Evolutionary conservation across 2,888 invertebrate genomes (phyloP).

Genomic region (Limnephilus lunatus): DNA sequence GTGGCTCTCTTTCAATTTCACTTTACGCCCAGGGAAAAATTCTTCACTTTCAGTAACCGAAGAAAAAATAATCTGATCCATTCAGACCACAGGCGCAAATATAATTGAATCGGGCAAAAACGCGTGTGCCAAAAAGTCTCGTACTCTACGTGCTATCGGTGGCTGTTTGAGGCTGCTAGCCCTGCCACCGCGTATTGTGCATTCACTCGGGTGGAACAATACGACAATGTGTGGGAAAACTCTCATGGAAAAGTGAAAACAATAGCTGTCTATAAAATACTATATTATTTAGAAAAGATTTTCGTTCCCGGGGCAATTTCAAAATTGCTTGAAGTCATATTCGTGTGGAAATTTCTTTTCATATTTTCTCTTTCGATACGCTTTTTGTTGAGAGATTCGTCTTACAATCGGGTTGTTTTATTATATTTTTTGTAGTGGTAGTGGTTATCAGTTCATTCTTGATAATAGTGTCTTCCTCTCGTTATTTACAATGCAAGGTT

Average conservation of each 20-base stretch:
- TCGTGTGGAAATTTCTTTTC: conserved; percentile 6
- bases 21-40: conserved; percentile 28
- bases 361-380: conserved; percentile 42
- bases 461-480: not conserved
- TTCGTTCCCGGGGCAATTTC: conserved; percentile 15
- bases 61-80: conserved; percentile 35
- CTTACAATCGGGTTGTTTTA: not conserved
- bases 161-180: not conserved
- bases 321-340: not conserved
- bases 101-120: conserved; percentile 42
- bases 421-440: not conserved
- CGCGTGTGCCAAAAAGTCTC: conserved; percentile 4
- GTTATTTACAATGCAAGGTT: not conserved
- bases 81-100: conserved; percentile 2
- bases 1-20: conserved; percentile 36
- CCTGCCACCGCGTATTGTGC: conserved; percentile 16
- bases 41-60: conserved; percentile 42
- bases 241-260: conserved; percentile 58
- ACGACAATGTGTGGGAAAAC: conserved; percentile 42
- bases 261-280: conserved; percentile 25
- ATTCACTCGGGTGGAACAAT: conserved; percentile 37
- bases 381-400: conserved; percentile 13
- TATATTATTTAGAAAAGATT: conserved; percentile 33
- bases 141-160: conserved; percentile 35
- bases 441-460: not conserved